A percentile compares a stretch with the other conserved stretches of the same genome.
Conservation (phyloP, 2,888 invertebrate genomes). For the Rapana venosa region DNA sequence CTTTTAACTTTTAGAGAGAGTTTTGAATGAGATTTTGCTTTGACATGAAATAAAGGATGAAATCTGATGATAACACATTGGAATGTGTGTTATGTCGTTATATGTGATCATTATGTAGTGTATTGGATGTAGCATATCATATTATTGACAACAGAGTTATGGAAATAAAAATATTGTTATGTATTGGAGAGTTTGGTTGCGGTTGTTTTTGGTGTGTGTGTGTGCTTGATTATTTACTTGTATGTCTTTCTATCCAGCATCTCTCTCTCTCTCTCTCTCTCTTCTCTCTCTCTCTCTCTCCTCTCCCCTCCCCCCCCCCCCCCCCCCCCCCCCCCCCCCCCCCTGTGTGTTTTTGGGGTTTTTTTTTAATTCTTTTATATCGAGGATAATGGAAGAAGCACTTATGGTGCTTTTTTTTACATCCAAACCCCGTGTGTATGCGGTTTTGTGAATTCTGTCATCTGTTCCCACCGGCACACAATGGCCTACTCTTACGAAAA, state of each 20-base stretch:
- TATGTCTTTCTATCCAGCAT: background rate
- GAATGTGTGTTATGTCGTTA: slow-evolving; percentile 16
- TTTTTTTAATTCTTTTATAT: no score
- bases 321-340: no score
- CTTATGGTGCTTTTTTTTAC: no score
- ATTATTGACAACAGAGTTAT: slow-evolving; percentile 19
- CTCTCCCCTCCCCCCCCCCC: background rate
- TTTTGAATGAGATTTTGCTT: background rate
- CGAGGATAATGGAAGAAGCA: no score
- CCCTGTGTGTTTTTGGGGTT: no score
- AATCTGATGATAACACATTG: background rate
- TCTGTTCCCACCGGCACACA: no score
- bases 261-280: background rate
- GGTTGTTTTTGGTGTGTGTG: background rate
- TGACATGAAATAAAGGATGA: background rate
- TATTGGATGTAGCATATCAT: slow-evolving; percentile 36
- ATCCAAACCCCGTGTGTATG: no score
- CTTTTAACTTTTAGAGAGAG: no score
- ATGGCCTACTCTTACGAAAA: no score
- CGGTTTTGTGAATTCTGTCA: no score
- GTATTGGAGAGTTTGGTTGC: background rate
- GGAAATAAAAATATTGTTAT: slow-evolving; percentile 39
- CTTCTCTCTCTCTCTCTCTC: background rate
- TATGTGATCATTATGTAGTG: slow-evolving; percentile 31
- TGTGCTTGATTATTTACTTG: background rate